Evolutionary conservation across 2,797 vertebrate species (phyloP), one percentile per base, ranked within the genome.

Genomic region (Rhyacichthys aspro): DNA sequence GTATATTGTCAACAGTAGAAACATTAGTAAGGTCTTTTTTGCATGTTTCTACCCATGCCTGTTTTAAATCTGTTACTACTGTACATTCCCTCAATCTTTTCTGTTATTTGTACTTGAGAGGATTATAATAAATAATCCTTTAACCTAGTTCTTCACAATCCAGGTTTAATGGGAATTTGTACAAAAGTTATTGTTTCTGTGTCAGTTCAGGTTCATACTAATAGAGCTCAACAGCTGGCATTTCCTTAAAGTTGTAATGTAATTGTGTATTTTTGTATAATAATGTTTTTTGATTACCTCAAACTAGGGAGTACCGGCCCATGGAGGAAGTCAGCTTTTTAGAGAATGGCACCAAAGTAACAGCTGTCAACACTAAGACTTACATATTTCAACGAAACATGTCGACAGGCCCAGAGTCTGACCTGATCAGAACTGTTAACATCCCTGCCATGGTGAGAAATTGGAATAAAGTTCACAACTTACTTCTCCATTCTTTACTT

Each of bases 401-500:
- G 82, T 98, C 97, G 14, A 78, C 89, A 10, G 96, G 96, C 57
- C 91, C 95, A 32, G 85, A 94, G 73, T 86, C 85, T 28, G 95
- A 99, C 66, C 81, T 94, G 60, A 93, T 98, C 65, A 92, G 96
- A 79, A 98, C 96, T 0, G 41, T 95, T 59, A 97, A 97, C 88
- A 91, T 99, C 76, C 97, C 98, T 63, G 93, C 90, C 3, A 41
- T 98, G 94, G 98, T 98, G 86, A 93, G 95, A 37, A 4, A 18
- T 34, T 5, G 2, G 14, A 2, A 17, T 52, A 48, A 7, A 4
- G 3, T 12, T 14, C n/a, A 23, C 28, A 11, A 32, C 12, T n/a
- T 41, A 7, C 7, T 2, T n/a, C 7, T 7, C 14, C 12, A 45
- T 19, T n/a, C n/a, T 17, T 17, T 45, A 18, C 18, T 45, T 28